These are phyloP conservation scores for Limanda limanda DNA, from an alignment of 2,113 vertebrate species.

Conservation along the genomic window DNA sequence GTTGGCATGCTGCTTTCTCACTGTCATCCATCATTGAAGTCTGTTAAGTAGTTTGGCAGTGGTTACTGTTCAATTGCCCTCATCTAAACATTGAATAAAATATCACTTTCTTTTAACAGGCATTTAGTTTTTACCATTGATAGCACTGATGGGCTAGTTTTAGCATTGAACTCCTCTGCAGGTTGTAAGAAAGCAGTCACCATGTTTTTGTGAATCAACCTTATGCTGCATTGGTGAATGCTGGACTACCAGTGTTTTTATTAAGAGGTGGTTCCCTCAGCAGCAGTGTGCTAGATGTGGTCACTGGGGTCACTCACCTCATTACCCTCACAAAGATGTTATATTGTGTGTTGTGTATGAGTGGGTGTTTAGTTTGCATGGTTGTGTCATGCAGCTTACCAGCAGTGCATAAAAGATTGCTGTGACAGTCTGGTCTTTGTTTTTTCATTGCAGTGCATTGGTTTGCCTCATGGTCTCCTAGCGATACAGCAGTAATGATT, in stretches of 20 bases:
- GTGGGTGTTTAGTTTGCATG: constrained; percentile 50
- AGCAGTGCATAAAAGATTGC: constrained; percentile 15
- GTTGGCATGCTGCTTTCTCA: constrained; percentile 66
- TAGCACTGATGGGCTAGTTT: neutral
- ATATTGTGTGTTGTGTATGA: constrained; percentile 20
- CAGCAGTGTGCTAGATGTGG: neutral
- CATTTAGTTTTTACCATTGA: neutral
- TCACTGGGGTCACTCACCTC: constrained; percentile 6
- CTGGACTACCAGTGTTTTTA: neutral
- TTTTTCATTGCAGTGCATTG: constrained; percentile 6
- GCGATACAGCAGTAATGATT: neutral
- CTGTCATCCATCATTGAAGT: constrained; percentile 21
- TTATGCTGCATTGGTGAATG: neutral
- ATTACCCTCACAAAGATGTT: constrained; percentile 12
- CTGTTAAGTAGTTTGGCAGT: constrained; percentile 7
- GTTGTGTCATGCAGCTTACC: constrained; percentile 21
- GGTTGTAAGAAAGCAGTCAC: neutral
- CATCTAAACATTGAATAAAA: neutral
- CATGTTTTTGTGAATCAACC: neutral
- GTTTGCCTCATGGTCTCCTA: neutral
- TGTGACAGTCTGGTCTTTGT: neutral
- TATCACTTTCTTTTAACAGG: constrained; percentile 23
- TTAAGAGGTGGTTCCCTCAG: neutral
- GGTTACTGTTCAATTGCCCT: constrained; percentile 4
- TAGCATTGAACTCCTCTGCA: constrained; percentile 11